Base-by-base conservation (phyloP, 2,888 invertebrate genomes). In the Drosophila eohydei region DNA sequence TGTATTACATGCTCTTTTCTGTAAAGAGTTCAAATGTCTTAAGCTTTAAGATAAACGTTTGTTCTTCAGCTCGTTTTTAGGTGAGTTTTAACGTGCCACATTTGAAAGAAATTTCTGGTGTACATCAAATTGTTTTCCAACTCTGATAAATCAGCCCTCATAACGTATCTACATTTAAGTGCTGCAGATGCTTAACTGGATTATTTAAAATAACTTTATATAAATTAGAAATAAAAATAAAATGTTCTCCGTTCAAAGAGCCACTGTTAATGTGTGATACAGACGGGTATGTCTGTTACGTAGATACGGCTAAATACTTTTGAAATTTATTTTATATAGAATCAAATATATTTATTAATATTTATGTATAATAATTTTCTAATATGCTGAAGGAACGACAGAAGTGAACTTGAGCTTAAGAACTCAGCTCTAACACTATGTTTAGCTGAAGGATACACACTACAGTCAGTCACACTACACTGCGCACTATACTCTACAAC, bases 11-110 rank as follows among this genome's bases (percentile, higher is more conserved):
- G 14, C 26, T 36, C 51, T 26, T 34, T 52, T 34, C 9, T 14
- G 36, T 51, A 44, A 7, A 44, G 43, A 3, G 11, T 32, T 67
- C 14, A 67, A 67, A 14, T 52, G 9, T 44, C 68, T 26, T 38
- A 7, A 40, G 40, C n/a, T 50, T n/a, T 16, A 28, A 16, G 16
- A 16, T 40, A 40, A 55, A 30, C 2, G 14, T 14, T 52, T 50
- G 7, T 21, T 21, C 1, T 21, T 21, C 21, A 21, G 21, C 21
- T 21, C 21, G 21, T 21, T 21, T 21, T 21, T 21, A 1, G 21
- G 21, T 21, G 5, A 28, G 8, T 1, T 1, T 44, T 46, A 4
- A 6, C 14, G 3, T 3, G 3, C 7, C 6, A 4, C 21, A 2
- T 21, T 43, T 43, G 2, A 43, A 21, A 9, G 9, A n/a, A n/a